These are phyloP conservation scores for Stichodactyla helianthus DNA, from an alignment of 64 coral and sea anemone genomes.

Conservation along the genomic window DNA sequence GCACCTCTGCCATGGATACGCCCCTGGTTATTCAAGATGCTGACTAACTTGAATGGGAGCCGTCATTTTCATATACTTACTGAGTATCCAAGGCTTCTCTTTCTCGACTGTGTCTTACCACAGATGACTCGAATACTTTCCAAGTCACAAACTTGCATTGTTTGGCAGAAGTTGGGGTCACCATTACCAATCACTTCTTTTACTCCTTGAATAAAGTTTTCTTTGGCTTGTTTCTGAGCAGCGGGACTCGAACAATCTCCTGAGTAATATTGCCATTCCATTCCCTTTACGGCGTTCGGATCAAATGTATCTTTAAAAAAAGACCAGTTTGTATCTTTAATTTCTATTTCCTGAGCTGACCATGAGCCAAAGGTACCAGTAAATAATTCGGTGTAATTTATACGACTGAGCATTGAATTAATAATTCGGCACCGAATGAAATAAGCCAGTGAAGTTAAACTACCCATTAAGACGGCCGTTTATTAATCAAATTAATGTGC, in stretches of 20 bases:
- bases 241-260: slow-evolving; percentile 72
- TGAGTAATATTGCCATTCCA: slow-evolving; percentile 89
- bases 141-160: slow-evolving; percentile 49
- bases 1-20: too few species aligned
- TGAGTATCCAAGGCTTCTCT: slow-evolving; percentile 23
- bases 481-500: too few species aligned
- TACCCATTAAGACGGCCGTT: too few species aligned
- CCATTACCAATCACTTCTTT: slow-evolving; percentile 18
- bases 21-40: too few species aligned
- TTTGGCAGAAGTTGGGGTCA: slow-evolving; percentile 61
- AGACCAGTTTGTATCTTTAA: not conserved
- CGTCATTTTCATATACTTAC: slow-evolving; percentile 16
- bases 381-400: too few species aligned
- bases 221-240: slow-evolving; percentile 74
- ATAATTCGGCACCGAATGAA: too few species aligned
- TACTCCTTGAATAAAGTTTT: slow-evolving; percentile 59
- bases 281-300: slow-evolving; percentile 57
- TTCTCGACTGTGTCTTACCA: slow-evolving; percentile 53
- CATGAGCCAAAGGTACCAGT: too few species aligned
- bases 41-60: too few species aligned
- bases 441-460: too few species aligned
- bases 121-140: slow-evolving; percentile 73
- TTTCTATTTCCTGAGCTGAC: too few species aligned
- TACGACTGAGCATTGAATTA: too few species aligned
- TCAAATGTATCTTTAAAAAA: slow-evolving; percentile 32